Evolutionary conservation across 2,113 vertebrate genomes (phyloP).

Genomic region (Nematolebias whitei): DNA sequence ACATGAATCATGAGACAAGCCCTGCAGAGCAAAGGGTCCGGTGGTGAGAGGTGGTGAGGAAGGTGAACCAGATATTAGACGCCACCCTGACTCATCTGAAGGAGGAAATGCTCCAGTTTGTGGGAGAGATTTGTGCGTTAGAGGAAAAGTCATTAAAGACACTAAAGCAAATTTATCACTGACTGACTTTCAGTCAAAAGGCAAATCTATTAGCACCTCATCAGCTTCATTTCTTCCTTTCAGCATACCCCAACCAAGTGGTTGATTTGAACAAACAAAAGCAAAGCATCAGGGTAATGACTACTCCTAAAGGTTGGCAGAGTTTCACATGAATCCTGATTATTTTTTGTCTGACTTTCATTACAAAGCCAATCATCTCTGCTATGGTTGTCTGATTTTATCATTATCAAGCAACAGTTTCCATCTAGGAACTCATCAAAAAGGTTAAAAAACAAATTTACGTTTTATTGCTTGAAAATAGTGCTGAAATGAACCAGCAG

Average conservation of each 20-base stretch:
- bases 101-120: neutral
- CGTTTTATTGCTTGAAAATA: conserved; percentile 50
- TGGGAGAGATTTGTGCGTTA: conserved; percentile 8
- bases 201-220: conserved; percentile 19
- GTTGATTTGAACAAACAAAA: conserved; percentile 47
- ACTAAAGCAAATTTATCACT: conserved; percentile 21
- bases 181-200: conserved; percentile 19
- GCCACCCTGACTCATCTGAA: conserved; percentile 10
- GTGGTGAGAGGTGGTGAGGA: conserved; percentile 48
- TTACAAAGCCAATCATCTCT: conserved; percentile 72
- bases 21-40: conserved; percentile 47
- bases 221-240: conserved; percentile 29
- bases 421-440: conserved; percentile 71
- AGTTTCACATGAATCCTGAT: conserved; percentile 45
- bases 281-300: conserved; percentile 18
- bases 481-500: conserved; percentile 45
- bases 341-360: conserved; percentile 59
- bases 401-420: conserved; percentile 67
- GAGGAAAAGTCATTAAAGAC: conserved; percentile 9
- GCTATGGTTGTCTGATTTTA: conserved; percentile 67
- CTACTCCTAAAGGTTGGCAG: conserved; percentile 35
- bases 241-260: conserved; percentile 17
- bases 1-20: conserved; percentile 57
- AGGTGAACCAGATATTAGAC: conserved; percentile 47
- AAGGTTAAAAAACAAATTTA: conserved; percentile 70